These are phyloP conservation scores for Chiloscyllium plagiosum DNA, from an alignment of 2,113 vertebrate species.

Conservation along the genomic window DNA sequence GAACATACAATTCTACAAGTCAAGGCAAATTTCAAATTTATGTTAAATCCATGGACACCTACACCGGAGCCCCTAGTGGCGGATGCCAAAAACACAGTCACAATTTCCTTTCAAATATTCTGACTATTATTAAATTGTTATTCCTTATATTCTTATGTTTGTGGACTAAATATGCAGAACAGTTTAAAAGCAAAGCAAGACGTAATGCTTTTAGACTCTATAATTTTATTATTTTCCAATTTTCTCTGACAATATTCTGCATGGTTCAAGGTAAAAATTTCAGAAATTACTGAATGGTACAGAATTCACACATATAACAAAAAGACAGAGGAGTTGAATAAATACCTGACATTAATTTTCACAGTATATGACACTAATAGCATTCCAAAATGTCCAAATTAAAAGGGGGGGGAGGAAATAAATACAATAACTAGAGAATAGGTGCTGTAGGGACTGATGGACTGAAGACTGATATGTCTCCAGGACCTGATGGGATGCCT, in stretches of 20 bases:
- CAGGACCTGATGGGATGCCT: too few species aligned
- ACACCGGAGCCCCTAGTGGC: not conserved
- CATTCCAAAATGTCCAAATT: too few species aligned
- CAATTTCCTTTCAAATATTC: not conserved
- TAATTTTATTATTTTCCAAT: too few species aligned
- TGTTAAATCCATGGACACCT: not conserved
- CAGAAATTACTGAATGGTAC: not conserved
- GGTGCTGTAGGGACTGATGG: too few species aligned
- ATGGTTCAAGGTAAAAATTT: not conserved
- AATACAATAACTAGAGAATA: too few species aligned
- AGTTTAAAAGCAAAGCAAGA: not conserved
- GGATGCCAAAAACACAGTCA: not conserved
- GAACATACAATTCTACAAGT: not conserved
- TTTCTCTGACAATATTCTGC: not conserved
- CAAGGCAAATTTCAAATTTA: not conserved
- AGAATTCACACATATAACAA: too few species aligned
- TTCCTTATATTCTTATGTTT: not conserved
- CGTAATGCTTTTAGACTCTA: too few species aligned
- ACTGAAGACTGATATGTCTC: too few species aligned
- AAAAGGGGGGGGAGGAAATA: too few species aligned
- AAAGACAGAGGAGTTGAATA: too few species aligned
- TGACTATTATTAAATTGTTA: not conserved
- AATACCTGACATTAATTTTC: too few species aligned
- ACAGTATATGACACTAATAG: too few species aligned
- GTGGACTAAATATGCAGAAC: not conserved